Percentiles rank a stretch among this genome's conserved stretches.
These are phyloP conservation scores for Morbakka virulenta DNA, from an alignment of 30 jellyfish, hydroid and myxozoan species.

Conservation along the genomic window DNA sequence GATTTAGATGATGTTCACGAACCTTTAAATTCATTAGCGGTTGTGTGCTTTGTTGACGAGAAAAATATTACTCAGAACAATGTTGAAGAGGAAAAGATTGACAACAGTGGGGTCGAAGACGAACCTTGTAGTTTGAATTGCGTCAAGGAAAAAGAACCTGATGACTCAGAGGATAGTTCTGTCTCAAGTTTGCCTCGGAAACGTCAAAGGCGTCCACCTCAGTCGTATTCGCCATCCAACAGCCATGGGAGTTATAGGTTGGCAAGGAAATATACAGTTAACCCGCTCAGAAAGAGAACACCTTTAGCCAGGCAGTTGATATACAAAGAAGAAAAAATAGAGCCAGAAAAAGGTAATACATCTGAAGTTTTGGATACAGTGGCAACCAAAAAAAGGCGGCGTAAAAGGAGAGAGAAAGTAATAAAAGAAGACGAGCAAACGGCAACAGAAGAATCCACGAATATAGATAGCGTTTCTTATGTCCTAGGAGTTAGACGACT, in stretches of 20 bases:
- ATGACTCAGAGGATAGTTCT: not conserved
- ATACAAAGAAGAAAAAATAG: not conserved
- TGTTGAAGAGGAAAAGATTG: too few relatives aligned
- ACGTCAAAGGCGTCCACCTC: not conserved
- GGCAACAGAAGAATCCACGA: not conserved
- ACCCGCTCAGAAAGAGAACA: not conserved
- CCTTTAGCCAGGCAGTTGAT: not conserved
- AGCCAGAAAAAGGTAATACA: not conserved
- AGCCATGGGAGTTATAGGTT: not conserved
- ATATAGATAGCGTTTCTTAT: conserved; percentile 19
- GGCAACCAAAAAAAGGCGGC: not conserved
- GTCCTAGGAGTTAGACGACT: conserved; percentile 53
- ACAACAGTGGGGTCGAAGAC: not conserved
- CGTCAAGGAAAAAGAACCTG: not conserved
- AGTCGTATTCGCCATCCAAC: not conserved
- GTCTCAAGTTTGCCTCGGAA: not conserved
- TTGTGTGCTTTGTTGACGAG: not conserved
- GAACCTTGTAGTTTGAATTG: too few relatives aligned
- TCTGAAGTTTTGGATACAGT: not conserved
- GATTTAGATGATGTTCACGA: not conserved
- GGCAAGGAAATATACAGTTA: not conserved
- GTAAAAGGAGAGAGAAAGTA: not conserved
- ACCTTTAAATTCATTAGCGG: not conserved
- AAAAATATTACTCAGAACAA: not conserved
- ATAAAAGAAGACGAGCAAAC: not conserved